Conservation (phyloP, 2,797 vertebrate species). For the Scomberomorus guttatus region DNA sequence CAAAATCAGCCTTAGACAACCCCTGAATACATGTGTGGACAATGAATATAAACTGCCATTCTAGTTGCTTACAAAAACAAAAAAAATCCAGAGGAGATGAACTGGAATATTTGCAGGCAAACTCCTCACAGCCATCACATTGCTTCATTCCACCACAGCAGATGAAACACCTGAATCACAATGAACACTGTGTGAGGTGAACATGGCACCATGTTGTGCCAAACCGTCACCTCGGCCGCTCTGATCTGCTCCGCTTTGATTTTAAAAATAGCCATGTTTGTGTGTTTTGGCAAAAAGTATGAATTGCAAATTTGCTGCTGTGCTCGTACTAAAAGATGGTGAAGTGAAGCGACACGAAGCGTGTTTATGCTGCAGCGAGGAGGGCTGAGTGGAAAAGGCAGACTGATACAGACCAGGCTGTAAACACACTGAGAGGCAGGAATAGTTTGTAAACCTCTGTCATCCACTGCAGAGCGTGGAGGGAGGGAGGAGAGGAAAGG, state of each 20-base stretch:
- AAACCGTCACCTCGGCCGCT: constrained; percentile 7
- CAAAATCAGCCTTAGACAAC: not conserved
- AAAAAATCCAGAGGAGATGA: not conserved
- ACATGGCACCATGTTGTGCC: not conserved
- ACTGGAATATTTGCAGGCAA: not conserved
- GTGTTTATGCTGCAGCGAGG: constrained; percentile 33
- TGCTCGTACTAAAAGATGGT: constrained; percentile 25
- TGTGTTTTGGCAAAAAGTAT: constrained; percentile 18
- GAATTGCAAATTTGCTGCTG: constrained; percentile 53
- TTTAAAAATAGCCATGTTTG: constrained; percentile 38
- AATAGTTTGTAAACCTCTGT: constrained; percentile 35
- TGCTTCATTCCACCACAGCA: constrained; percentile 2
- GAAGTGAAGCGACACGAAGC: constrained; percentile 31
- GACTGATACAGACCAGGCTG: constrained; percentile 33
- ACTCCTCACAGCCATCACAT: not conserved
- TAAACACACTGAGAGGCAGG: constrained; percentile 34
- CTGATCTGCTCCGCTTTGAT: constrained; percentile 9
- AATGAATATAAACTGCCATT: too few relatives aligned
- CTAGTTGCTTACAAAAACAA: not conserved
- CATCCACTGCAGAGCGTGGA: constrained; percentile 23
- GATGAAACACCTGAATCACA: constrained; percentile 45
- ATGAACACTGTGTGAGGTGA: constrained; percentile 3
- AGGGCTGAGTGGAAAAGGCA: constrained; percentile 29
- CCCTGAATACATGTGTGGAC: not conserved
- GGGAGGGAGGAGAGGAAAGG: not conserved